Percentiles rank a stretch among this genome's conserved stretches.
Evolutionary conservation across 64 coral and sea anemone species (phyloP).

Genomic region (Montipora foliosa): DNA sequence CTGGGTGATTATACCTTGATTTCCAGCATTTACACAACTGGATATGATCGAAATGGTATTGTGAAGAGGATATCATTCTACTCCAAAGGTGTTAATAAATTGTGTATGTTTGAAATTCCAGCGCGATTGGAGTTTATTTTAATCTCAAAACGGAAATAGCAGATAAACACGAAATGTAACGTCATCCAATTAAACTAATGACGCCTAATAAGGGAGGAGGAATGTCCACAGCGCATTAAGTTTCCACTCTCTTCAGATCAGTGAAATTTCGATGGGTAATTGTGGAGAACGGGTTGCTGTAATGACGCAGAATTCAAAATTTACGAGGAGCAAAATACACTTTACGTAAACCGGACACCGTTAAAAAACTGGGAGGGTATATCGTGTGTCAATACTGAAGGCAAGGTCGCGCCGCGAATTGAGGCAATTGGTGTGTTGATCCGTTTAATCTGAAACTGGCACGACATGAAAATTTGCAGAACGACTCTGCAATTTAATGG

Average conservation of each 20-base stretch:
- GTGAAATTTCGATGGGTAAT: neutral
- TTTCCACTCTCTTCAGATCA: too few relatives aligned
- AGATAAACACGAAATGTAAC: neutral
- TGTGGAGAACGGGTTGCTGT: neutral
- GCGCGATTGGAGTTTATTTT: neutral
- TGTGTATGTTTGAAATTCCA: neutral
- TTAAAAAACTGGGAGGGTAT: neutral
- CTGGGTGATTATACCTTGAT: too few relatives aligned
- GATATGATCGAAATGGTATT: too few relatives aligned
- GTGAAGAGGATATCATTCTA: neutral
- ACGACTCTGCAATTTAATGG: neutral
- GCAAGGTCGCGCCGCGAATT: too few relatives aligned
- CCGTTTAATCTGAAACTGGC: neutral
- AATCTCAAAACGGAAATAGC: conserved; percentile 9
- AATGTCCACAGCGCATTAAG: too few relatives aligned
- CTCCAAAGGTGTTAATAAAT: neutral
- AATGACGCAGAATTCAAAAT: neutral
- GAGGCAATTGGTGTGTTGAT: too few relatives aligned
- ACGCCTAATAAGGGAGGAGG: too few relatives aligned
- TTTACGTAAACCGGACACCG: too few relatives aligned
- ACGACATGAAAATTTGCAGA: neutral
- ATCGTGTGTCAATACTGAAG: too few relatives aligned
- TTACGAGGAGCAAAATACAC: neutral
- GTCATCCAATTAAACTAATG: neutral
- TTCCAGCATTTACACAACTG: too few relatives aligned